These are phyloP conservation scores for Diabrotica undecimpunctata DNA, from an alignment of 1,140 invertebrate species.

Conservation along the genomic window DNA sequence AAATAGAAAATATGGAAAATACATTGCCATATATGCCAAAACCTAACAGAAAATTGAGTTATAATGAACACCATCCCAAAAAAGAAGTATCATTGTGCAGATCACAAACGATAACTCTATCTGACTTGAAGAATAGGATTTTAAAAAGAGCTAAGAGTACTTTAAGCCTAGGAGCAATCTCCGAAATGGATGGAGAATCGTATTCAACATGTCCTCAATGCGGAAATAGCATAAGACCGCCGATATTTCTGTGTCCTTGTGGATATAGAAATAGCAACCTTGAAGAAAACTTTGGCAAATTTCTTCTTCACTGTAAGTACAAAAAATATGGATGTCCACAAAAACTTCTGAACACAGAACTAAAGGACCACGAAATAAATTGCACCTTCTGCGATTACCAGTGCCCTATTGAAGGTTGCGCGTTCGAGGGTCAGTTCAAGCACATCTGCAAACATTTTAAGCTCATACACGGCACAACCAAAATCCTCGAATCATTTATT, in stretches of 20 bases:
- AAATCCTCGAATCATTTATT: constrained; percentile 30
- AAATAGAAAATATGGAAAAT: background rate
- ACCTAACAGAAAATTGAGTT: background rate
- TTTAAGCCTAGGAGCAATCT: constrained; percentile 19
- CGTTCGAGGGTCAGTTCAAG: constrained; percentile 28
- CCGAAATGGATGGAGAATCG: constrained; percentile 23
- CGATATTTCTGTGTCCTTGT: constrained; percentile 35
- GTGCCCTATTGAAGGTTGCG: constrained; percentile 33
- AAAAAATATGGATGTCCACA: constrained; percentile 32
- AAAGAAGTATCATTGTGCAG: constrained; percentile 10
- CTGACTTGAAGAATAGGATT: constrained; percentile 19
- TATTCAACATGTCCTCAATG: constrained; percentile 33
- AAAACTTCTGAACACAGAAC: constrained; percentile 30
- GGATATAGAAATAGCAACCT: constrained; percentile 33
- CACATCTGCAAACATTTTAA: constrained; percentile 33
- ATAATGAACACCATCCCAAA: background rate
- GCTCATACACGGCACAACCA: constrained; percentile 36
- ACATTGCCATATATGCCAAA: background rate
- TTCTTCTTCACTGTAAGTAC: constrained; percentile 33
- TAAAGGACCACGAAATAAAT: constrained; percentile 35
- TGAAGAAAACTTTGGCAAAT: constrained; percentile 32
- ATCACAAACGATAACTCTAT: constrained; percentile 25
- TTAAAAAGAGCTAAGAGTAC: constrained; percentile 21
- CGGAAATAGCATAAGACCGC: constrained; percentile 29
- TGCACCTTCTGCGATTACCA: constrained; percentile 37